These are phyloP conservation scores for Atherinosoma microstoma DNA, from an alignment of 2,797 vertebrate species.

Conservation along the genomic window DNA sequence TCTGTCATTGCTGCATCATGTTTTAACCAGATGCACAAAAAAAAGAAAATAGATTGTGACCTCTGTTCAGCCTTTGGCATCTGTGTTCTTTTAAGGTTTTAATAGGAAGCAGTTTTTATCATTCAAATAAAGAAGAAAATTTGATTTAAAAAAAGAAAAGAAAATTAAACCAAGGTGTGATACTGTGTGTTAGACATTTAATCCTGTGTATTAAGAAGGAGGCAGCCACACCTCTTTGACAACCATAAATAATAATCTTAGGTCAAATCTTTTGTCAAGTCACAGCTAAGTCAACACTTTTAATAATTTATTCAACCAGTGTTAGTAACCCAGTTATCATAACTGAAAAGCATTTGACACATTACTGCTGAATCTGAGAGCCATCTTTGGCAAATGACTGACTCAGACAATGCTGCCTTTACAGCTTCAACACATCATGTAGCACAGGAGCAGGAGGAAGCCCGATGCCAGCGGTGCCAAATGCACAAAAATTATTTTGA, in stretches of 20 bases:
- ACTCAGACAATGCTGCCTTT: not conserved
- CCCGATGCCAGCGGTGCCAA: not conserved
- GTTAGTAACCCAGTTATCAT: constrained; percentile 8
- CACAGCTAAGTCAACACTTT: constrained; percentile 54
- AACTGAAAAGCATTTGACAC: no score
- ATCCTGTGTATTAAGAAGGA: not conserved
- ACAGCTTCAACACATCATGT: not conserved
- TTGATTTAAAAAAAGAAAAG: not conserved
- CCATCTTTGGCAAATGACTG: not conserved
- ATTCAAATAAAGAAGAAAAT: not conserved
- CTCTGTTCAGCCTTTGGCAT: constrained; percentile 18
- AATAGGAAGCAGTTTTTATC: constrained; percentile 11
- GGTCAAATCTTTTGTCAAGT: not conserved
- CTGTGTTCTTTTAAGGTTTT: constrained; percentile 14
- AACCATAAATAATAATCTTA: constrained; percentile 8
- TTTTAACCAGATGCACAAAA: constrained; percentile 38
- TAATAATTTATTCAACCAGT: constrained; percentile 29
- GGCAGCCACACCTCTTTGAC: constrained; percentile 1
- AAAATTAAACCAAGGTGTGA: not conserved
- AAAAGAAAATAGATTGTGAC: constrained; percentile 10
- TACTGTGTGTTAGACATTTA: constrained; percentile 21
- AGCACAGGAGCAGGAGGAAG: not conserved
- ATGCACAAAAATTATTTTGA: not conserved
- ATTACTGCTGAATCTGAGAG: not conserved
- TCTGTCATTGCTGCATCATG: constrained; percentile 35